Conservation (phyloP, 2,113 vertebrate genomes). For the Rhinolophus ferrumequinum region DNA sequence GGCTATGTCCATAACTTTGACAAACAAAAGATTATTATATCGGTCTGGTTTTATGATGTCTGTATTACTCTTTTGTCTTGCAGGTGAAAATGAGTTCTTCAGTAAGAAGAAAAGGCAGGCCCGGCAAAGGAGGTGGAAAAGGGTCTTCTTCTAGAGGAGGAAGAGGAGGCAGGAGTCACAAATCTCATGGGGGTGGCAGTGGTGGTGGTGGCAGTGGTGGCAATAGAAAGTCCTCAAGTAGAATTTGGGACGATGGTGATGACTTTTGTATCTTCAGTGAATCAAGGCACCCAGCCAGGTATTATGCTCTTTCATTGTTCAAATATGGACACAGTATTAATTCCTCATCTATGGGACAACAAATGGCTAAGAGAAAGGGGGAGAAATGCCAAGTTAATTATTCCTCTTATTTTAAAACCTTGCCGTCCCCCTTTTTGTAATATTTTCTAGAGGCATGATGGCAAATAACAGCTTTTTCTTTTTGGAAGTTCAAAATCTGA, state of each 20-base stretch:
- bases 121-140: conserved; percentile 92
- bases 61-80: conserved; percentile 44
- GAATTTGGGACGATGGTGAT: conserved; percentile 91
- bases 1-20: conserved; percentile 12
- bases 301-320: conserved; percentile 51
- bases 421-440: background rate
- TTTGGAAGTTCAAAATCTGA: background rate
- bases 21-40: background rate
- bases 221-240: conserved; percentile 87
- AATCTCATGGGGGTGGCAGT: conserved; percentile 82
- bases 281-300: conserved; percentile 82
- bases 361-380: background rate
- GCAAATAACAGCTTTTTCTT: background rate
- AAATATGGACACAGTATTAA: background rate
- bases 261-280: conserved; percentile 92
- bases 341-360: background rate
- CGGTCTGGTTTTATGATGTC: background rate
- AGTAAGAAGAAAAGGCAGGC: conserved; percentile 89
- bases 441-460: background rate
- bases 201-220: conserved; percentile 69
- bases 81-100: conserved; percentile 85
- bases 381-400: background rate
- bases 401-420: conserved; percentile 4
- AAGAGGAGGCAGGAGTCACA: conserved; percentile 79
- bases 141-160: conserved; percentile 74